Evolutionary conservation across 2,888 invertebrate species (phyloP).

Genomic region (Prionchulus punctatus): DNA sequence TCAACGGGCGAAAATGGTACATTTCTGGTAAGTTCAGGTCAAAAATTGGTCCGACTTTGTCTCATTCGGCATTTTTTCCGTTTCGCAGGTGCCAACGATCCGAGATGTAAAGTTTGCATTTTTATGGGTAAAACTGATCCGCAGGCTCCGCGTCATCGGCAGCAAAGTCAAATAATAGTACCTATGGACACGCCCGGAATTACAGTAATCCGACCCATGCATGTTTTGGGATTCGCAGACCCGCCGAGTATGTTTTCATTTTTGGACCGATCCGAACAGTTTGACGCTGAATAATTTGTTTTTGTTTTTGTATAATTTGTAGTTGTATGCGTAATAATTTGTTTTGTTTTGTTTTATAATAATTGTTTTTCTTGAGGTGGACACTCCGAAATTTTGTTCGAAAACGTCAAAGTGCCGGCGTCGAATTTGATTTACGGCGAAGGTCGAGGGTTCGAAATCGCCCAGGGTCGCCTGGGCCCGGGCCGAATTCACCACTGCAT

Average conservation of each 20-base stretch:
- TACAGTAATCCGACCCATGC: conserved; percentile 34
- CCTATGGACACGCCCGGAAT: conserved; percentile 39
- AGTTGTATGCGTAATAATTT: too few relatives aligned
- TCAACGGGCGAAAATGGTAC: conserved; percentile 40
- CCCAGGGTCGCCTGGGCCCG: conserved; percentile 39
- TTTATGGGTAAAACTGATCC: conserved; percentile 39
- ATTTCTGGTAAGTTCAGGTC: conserved; percentile 30
- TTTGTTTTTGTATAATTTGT: too few relatives aligned
- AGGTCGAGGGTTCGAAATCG: conserved; percentile 41
- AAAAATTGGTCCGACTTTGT: neutral
- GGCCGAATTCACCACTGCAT: conserved; percentile 41
- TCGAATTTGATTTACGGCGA: conserved; percentile 37
- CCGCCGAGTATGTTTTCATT: conserved; percentile 31
- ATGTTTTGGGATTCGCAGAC: conserved; percentile 36
- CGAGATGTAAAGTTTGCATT: conserved; percentile 35
- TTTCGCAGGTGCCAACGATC: conserved; percentile 34
- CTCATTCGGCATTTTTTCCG: conserved; percentile 7
- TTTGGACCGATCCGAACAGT: too few relatives aligned
- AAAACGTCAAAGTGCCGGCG: conserved; percentile 37
- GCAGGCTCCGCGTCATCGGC: conserved; percentile 28
- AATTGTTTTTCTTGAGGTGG: conserved; percentile 33
- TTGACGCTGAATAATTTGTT: too few relatives aligned
- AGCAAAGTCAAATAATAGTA: conserved; percentile 39
- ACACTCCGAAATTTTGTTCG: conserved; percentile 38
- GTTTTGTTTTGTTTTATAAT: too few relatives aligned